Conservation (phyloP, 1,140 invertebrate genomes). For the Eumeta japonica region DNA sequence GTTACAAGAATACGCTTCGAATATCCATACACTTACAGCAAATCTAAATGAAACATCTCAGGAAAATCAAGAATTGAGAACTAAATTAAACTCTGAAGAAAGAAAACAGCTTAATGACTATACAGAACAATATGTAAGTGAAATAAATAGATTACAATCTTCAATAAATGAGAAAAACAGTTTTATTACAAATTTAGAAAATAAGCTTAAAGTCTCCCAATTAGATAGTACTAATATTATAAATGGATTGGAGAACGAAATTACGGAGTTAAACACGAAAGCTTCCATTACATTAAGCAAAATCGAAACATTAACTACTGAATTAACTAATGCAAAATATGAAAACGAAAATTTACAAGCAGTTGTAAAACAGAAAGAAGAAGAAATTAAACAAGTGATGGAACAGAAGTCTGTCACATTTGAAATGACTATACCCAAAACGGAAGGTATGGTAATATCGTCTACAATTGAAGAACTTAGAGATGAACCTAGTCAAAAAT, state of each 20-base stretch:
- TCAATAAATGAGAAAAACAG: constrained; percentile 34
- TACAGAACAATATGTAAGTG: constrained; percentile 43
- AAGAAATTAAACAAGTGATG: constrained; percentile 39
- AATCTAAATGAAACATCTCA: constrained; percentile 31
- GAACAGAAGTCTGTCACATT: constrained; percentile 41
- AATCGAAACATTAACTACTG: constrained; percentile 19
- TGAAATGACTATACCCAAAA: constrained; percentile 53
- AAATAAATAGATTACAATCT: constrained; percentile 47
- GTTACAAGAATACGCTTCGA: constrained; percentile 33
- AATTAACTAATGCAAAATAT: constrained; percentile 19
- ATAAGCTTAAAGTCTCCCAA: constrained; percentile 27
- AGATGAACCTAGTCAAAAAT: constrained; percentile 17
- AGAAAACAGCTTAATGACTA: constrained; percentile 27
- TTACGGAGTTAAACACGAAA: constrained; percentile 22
- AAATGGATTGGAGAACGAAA: constrained; percentile 25
- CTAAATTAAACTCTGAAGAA: constrained; percentile 14
- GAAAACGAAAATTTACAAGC: constrained; percentile 27
- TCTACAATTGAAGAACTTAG: constrained; percentile 42
- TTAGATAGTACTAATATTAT: constrained; percentile 17
- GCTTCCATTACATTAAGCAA: constrained; percentile 13
- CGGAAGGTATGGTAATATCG: constrained; percentile 47
- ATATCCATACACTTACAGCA: constrained; percentile 27
- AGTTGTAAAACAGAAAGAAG: constrained; percentile 28
- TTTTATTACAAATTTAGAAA: constrained; percentile 35
- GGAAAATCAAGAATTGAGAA: constrained; percentile 32